Base-by-base conservation (phyloP, 2,113 vertebrate genomes). In the Colistium nudipinnis region DNA sequence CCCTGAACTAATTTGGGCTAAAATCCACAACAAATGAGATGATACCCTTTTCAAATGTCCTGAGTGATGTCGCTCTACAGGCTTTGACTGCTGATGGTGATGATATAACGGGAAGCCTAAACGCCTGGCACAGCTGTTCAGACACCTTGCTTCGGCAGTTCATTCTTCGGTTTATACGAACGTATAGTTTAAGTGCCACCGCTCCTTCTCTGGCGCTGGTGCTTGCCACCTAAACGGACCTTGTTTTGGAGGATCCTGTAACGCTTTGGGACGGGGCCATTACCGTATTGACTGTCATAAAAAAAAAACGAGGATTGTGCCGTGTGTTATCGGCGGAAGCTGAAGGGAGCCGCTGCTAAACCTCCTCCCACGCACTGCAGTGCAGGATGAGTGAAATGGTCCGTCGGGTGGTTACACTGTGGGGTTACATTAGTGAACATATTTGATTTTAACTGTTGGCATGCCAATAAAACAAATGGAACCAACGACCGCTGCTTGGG, bases 11-110 rank as follows among this genome's bases (percentile, higher is more conserved):
- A 86, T 83, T 83, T 87, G 66, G 57, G 59, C 60, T 70, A 71
- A 77, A 81, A 82, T 74, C 49, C 72, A 76, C 72, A 83, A 76
- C 72, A 86, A 80, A 83, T 74, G 67, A 74, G 49, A 76, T 71
- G 62, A 85, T 80, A 49, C 30, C 35, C 74, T 48, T 86, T 81
- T 71, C 44, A 70, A 64, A 76, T 66, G 45, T 20, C 49, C 52
- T 70, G 74, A 70, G 30, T 54, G 69, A 84, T 72, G n/a, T 81
- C 80, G 51, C 49, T 55, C 27, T 35, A 56, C 49, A 35, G 55
- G 35, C 41, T 44, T 64, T 0, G 45, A 80, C 54, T 67, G 30
- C 6, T 44, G 52, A 69, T 71, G 53, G 62, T 66, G 49, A 78
- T 66, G 64, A 65, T 68, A 60, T 25, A 28, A 62, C 63, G 44